A percentile compares a stretch with the other conserved stretches of the same genome.
phyloP scores from a whole-genome alignment of 2,113 vertebrate genomes.

The Seriola dumerili region DNA sequence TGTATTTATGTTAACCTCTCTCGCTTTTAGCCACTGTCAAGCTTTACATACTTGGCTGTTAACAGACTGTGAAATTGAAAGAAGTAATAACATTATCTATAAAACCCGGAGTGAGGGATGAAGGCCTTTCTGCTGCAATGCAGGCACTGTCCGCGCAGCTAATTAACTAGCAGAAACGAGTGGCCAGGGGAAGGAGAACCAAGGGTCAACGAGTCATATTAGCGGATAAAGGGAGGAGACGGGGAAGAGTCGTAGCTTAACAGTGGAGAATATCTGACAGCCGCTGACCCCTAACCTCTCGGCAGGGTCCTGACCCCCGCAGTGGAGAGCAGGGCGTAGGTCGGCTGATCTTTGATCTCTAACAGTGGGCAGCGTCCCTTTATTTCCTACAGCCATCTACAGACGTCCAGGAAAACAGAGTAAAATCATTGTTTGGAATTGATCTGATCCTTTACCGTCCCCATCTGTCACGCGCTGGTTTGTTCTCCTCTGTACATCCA shows the following conservation, averaged over 20 bases:
- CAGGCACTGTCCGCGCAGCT: conserved; percentile 36
- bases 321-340: background rate
- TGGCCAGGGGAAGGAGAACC: background rate
- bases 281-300: conserved; percentile 40
- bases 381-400: conserved; percentile 20
- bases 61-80: conserved; percentile 70
- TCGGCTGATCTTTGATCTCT: conserved; percentile 44
- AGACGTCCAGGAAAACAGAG: conserved; percentile 41
- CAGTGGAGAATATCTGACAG: conserved; percentile 29
- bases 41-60: conserved; percentile 49
- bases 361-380: background rate
- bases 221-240: conserved; percentile 30
- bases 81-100: conserved; percentile 53
- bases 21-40: conserved; percentile 24
- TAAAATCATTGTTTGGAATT: conserved; percentile 70
- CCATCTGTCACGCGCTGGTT: conserved; percentile 66
- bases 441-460: conserved; percentile 61
- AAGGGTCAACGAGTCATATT: conserved; percentile 36
- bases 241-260: background rate
- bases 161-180: conserved; percentile 48
- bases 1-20: conserved; percentile 38
- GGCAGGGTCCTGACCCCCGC: conserved; percentile 22
- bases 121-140: conserved; percentile 50
- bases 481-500: conserved; percentile 48
- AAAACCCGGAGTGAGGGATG: conserved; percentile 42